phyloP scores from a whole-genome alignment of 2,797 vertebrate genomes.

The Lagothrix lagotricha region DNA sequence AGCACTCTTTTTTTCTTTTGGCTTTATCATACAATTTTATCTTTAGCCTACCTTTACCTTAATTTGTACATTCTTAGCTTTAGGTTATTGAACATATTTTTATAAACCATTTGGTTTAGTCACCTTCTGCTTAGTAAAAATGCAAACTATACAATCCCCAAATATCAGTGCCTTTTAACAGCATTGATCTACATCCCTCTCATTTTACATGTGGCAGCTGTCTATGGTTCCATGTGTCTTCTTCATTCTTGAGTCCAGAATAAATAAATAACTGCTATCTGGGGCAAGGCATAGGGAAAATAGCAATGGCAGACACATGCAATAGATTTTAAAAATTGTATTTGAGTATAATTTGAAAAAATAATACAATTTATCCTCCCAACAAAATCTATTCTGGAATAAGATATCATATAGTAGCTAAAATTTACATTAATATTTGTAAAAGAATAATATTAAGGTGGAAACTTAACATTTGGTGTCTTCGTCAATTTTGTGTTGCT shows the following conservation, averaged over 20 bases:
- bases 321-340: not conserved
- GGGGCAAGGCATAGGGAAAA: not conserved
- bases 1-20: not conserved
- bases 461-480: not conserved
- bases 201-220: not conserved
- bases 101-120: not conserved
- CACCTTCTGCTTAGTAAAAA: not conserved
- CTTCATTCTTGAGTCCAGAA: not conserved
- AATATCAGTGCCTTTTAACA: not conserved
- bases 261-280: not conserved
- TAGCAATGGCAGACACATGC: not conserved
- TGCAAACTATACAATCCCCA: not conserved
- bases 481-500: no score
- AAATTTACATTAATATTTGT: not conserved
- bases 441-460: not conserved
- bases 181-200: not conserved
- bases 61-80: not conserved
- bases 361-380: not conserved
- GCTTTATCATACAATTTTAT: not conserved
- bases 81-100: not conserved
- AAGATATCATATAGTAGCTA: not conserved
- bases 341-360: not conserved
- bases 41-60: not conserved
- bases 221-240: not conserved
- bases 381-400: not conserved